Evolutionary conservation across 2,113 vertebrate genomes (phyloP).

Genomic region (Sminthopsis crassicaudata): DNA sequence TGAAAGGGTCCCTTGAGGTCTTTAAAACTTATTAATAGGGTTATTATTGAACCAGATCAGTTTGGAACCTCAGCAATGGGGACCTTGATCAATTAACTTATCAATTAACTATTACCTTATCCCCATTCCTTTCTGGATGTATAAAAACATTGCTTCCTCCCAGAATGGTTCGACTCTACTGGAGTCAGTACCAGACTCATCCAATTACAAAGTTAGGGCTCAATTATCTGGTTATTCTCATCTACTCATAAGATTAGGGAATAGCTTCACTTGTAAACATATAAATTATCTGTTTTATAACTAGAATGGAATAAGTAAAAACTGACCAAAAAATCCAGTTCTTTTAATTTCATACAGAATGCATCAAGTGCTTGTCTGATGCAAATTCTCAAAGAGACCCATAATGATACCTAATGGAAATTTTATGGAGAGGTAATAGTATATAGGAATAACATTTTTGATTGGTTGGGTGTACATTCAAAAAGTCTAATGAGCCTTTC

Average conservation of each 20-base stretch:
- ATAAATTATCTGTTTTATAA: neutral
- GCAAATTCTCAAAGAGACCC: neutral
- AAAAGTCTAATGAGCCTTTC: neutral
- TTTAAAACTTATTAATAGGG: neutral
- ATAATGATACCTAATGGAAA: neutral
- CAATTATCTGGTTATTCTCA: neutral
- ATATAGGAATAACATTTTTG: neutral
- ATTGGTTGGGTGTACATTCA: neutral
- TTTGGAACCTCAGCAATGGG: neutral
- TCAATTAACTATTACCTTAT: neutral
- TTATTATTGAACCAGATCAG: neutral
- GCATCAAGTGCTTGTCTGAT: neutral
- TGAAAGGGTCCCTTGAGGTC: neutral
- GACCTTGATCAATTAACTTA: neutral
- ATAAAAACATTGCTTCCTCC: neutral
- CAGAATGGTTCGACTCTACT: neutral
- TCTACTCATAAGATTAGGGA: neutral
- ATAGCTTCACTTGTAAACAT: neutral
- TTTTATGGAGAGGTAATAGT: neutral
- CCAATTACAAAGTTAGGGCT: neutral
- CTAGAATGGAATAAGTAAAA: neutral
- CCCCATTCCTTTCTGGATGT: neutral
- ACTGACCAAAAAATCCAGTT: neutral
- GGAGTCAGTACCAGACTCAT: neutral
- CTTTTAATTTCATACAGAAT: neutral